Percentiles rank a stretch among this genome's conserved stretches.
These are phyloP conservation scores for Mus caroli DNA, from an alignment of 2,797 vertebrate species.

Conservation along the genomic window DNA sequence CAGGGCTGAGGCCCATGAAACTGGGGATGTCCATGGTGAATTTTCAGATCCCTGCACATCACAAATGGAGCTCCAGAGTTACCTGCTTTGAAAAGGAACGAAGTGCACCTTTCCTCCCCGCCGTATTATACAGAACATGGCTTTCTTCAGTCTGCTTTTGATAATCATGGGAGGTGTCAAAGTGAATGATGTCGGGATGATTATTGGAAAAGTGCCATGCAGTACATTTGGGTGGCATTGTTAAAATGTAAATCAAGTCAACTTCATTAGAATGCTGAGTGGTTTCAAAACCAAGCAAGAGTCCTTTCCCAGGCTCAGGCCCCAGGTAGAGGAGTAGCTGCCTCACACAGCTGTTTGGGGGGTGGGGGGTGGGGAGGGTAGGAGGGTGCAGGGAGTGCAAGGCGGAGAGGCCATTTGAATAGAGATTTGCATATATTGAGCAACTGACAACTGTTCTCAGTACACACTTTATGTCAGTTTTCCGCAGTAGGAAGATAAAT, in stretches of 20 bases:
- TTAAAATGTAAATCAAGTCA: conserved; percentile 87
- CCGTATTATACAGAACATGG: conserved; percentile 45
- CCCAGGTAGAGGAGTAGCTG: conserved; percentile 61
- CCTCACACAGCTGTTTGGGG: conserved; percentile 47
- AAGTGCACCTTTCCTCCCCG: neutral
- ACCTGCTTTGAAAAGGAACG: conserved; percentile 57
- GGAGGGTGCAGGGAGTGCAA: no score
- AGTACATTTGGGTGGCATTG: conserved; percentile 69
- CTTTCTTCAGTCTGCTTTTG: conserved; percentile 77
- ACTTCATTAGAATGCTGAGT: conserved; percentile 77
- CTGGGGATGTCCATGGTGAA: neutral
- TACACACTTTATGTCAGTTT: conserved; percentile 30
- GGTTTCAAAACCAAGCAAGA: conserved; percentile 73
- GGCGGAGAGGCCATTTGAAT: conserved; percentile 56
- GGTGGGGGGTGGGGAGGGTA: no score
- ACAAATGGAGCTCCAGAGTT: neutral
- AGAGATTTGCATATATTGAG: conserved; percentile 61
- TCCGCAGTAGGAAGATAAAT: conserved; percentile 41
- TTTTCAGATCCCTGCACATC: neutral
- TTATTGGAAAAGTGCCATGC: conserved; percentile 84
- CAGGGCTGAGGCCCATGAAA: neutral
- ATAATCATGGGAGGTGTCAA: conserved; percentile 78
- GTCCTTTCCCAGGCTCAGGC: conserved; percentile 62
- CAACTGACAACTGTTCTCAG: conserved; percentile 58
- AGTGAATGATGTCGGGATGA: conserved; percentile 82